Base-by-base conservation (phyloP, 2,797 vertebrate species). In the Iguana delicatissima region DNA sequence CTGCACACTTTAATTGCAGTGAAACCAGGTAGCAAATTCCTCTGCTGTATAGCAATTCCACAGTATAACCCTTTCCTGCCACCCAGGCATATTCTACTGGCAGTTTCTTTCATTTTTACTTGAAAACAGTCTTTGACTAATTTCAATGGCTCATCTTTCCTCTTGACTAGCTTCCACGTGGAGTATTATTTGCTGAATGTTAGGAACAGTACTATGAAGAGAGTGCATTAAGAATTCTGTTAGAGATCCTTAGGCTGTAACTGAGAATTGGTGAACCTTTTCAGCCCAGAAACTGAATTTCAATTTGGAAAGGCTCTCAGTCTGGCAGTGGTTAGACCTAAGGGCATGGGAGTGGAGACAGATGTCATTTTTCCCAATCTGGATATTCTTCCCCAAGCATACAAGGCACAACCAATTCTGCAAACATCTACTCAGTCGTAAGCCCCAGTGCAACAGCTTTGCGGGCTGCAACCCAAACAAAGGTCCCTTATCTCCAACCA, bases 21-120 rank as follows among this genome's bases (percentile, higher is more conserved):
- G 73, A 77, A 69, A 69, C 26, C 38, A 73, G 22, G 29, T 13
- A 1, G 89, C 0, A 0, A 12, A 83, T 38, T 76, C 4, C 3
- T 18, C 29, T 64, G 9, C 14, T 52, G 10, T 14, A 10, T 62
- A 76, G 29, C 6, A 46, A 10, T 69, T n/a, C 59, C 59, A 42
- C 46, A 77, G 8, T 82, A 38, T 26, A 62, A 82, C 38, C 35
- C 10, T 26, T 67, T 55, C 42, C 32, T 35, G 73, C 18, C 20
- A 59, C 29, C 35, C 13, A 77, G 18, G 55, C 35, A 59, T 14
- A 7, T 42, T 55, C 46, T 35, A 24, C 12, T 16, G n/a, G 22
- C 10, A 55, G 14, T 16, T 79, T 79, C 29, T 59, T 35, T 79
- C 35, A 14, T 72, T 81, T 77, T 55, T n/a, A 26, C 6, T 52